Evolutionary conservation across 2,113 vertebrate genomes (phyloP), one percentile per base, ranked within the genome.

Genomic region (Pseudonaja textilis): DNA sequence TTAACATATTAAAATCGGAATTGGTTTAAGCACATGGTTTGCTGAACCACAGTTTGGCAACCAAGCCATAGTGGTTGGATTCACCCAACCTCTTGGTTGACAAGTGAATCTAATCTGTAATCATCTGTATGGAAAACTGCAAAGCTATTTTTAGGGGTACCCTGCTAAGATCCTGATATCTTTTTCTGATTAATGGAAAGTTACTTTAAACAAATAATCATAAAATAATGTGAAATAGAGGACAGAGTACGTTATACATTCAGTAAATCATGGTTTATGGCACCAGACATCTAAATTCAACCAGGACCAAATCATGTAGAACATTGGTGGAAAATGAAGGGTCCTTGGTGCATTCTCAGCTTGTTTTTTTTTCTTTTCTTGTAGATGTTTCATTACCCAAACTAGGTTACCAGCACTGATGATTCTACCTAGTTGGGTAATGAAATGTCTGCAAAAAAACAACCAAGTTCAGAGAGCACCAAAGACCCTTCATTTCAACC

Each of bases 281-380:
- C n/a, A 74, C 16, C 5, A 34, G 12, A 7, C 69, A 74, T 39
- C 69, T 74, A 20, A 34, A 74, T 74, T 14, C 2, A n/a, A 16
- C 14, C n/a, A 69, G 29, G 64, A n/a, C 29, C 12, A 74, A 74
- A 74, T n/a, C 26, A 69, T 69, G 61, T n/a, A 69, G 29, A 69
- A 94, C 89, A 91, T 93, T 91, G 93, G 64, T 87, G 93, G 93
- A 92, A 59, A 86, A n/a, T 69, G 12, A 69, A 69, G 12, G 64
- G 29, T 69, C 11, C 64, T 69, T 16, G 64, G 26, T 34, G 29
- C 12, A n/a, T 29, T n/a, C 29, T 69, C 29, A 69, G 29, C 29
- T 69, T 69, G 64, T 4, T 16, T 34, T 59, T 34, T 59, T 69
- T 6, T n/a, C n/a, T n/a, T 16, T 5, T 1, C 64, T n/a, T 69